phyloP scores from a whole-genome alignment of 2,888 invertebrate genomes.

The Allophyes oxyacanthae region DNA sequence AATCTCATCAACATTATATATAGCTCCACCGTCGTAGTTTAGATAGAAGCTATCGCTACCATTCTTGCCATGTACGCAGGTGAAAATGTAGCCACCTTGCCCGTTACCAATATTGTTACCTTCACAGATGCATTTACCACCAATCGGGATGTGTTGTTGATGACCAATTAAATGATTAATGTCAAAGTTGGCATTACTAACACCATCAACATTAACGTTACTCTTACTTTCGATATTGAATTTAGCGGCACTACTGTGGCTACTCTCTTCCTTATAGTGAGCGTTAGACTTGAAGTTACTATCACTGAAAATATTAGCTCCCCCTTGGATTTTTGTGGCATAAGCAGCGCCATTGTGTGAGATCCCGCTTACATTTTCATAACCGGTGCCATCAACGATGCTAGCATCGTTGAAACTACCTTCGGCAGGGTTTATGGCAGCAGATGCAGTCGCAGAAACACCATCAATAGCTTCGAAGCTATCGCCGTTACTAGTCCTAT shows the following conservation, averaged over 20 bases:
- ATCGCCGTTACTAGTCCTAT: not conserved
- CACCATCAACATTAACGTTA: not conserved
- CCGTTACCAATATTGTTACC: not conserved
- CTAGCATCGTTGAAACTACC: not conserved
- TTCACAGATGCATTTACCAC: conserved; percentile 7
- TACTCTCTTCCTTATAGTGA: no score
- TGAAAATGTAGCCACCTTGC: conserved; percentile 5
- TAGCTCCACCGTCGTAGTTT: conserved; percentile 15
- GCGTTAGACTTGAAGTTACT: no score
- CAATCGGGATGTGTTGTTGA: not conserved
- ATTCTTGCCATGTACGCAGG: conserved; percentile 26
- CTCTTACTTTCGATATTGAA: not conserved
- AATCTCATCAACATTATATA: conserved; percentile 22
- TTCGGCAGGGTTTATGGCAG: not conserved
- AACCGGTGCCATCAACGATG: no score
- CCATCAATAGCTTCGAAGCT: not conserved
- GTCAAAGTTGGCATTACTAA: not conserved
- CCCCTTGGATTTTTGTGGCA: no score
- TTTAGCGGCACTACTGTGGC: not conserved
- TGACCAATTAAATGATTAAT: no score
- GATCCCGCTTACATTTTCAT: no score
- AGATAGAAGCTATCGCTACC: conserved; percentile 16
- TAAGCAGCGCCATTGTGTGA: no score
- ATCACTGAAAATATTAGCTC: no score
- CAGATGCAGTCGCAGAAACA: not conserved